Evolutionary conservation across 2,797 vertebrate genomes (phyloP), one percentile per base, ranked within the genome.

Genomic region (Microchirus variegatus): DNA sequence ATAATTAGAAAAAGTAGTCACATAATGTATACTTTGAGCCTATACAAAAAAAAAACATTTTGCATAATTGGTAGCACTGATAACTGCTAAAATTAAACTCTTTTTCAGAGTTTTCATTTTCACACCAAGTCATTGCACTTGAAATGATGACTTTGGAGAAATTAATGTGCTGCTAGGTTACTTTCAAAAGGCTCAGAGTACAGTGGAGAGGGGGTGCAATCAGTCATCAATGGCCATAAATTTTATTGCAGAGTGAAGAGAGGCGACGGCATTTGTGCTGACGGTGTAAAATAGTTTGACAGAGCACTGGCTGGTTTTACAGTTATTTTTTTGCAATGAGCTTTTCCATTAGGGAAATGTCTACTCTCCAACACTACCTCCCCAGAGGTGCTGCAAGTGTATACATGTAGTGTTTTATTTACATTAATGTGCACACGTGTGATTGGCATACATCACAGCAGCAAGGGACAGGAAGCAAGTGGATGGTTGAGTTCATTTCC

Each of bases 331-430:
- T 81, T 10, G 54, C 85, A 87, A 85, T 85, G 74, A 90, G 82
- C 83, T 88, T 86, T 90, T 90, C 77, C 83, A 90, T 90, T 88
- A 89, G 70, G 85, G 79, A 85, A 87, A 87, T 83, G 75, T 83
- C 75, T 58, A 75, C 75, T 67, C 49, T 6, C 44, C 44, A 52
- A 53, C 59, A 61, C 50, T 58, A 67, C 60, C 18, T 56, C 56
- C 43, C 58, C 16, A 35, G 63, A 67, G 70, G 47, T 56, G 62
- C 52, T 41, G 43, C 41, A 58, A 67, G 47, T 67, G 61, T 65
- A 45, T 22, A 45, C 61, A 15, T 52, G 52, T 65, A 42, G 63
- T 42, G 43, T 55, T 35, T 10, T 43, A 7, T 38, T 31, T 22
- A 15, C 37, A 13, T 38, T 31, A 17, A 13, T 41, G 14, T 55